Conservation (phyloP, 2,797 vertebrate genomes). For the Echiichthys vipera region DNA sequence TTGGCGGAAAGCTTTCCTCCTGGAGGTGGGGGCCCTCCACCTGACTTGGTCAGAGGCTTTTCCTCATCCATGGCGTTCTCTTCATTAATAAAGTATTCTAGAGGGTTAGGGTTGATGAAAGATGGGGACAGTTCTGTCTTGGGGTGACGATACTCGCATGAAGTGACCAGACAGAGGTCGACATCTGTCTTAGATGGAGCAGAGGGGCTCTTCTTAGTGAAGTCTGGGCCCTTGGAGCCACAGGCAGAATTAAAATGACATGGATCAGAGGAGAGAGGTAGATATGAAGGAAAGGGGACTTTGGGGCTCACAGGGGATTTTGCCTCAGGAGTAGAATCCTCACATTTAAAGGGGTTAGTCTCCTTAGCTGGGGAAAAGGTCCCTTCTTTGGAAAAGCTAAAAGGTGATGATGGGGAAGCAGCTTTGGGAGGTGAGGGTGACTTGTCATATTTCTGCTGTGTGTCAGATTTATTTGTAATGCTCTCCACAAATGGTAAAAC, state of each 20-base stretch:
- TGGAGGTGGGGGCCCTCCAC: conserved; percentile 89
- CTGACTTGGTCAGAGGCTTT: conserved; percentile 87
- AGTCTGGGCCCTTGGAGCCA: conserved; percentile 78
- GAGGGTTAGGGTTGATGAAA: conserved; percentile 96
- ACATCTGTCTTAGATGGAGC: conserved; percentile 90
- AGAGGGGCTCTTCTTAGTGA: conserved; percentile 73
- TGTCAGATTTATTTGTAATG: conserved; percentile 49
- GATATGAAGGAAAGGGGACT: conserved; percentile 67
- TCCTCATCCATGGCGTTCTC: conserved; percentile 87
- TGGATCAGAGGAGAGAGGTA: conserved; percentile 70
- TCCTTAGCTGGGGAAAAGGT: conserved; percentile 59
- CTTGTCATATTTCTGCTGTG: conserved; percentile 60
- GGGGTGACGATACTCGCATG: conserved; percentile 95
- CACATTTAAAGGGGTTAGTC: conserved; percentile 80
- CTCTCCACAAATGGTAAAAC: conserved; percentile 50
- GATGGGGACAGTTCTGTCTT: conserved; percentile 98
- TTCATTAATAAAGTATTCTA: conserved; percentile 95
- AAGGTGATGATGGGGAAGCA: conserved; percentile 79
- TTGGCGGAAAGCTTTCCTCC: conserved; percentile 89
- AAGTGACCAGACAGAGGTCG: conserved; percentile 93
- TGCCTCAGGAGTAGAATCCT: conserved; percentile 84
- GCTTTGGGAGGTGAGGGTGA: conserved; percentile 71
- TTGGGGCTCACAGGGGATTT: conserved; percentile 81
- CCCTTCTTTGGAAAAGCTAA: conserved; percentile 73
- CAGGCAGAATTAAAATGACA: conserved; percentile 65